These are phyloP conservation scores for Osmerus eperlanus DNA, from an alignment of 2,113 vertebrate species.

Conservation along the genomic window DNA sequence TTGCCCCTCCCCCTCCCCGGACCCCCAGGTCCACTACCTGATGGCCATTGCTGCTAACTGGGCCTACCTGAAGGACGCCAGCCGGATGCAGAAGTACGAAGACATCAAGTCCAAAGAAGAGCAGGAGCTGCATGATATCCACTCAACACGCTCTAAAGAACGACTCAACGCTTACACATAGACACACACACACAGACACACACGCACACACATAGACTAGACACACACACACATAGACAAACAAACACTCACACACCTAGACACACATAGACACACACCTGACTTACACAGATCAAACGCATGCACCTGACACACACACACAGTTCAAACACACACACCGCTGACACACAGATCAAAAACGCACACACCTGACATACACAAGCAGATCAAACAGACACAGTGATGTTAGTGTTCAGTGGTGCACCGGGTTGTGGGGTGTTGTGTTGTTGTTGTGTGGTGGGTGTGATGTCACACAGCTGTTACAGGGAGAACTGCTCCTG, in stretches of 20 bases:
- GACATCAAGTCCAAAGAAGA: conserved; percentile 94
- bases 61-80: conserved; percentile 90
- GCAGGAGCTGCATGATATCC: conserved; percentile 91
- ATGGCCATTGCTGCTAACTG: conserved; percentile 96
- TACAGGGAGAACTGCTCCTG: background rate
- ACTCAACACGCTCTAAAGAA: conserved; percentile 89
- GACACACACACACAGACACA: conserved; percentile 22
- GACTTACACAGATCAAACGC: conserved; percentile 12
- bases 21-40: conserved; percentile 88
- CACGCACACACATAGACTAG: conserved; percentile 35
- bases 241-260: conserved; percentile 72
- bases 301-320: conserved; percentile 29
- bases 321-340: no score
- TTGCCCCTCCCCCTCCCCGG: background rate
- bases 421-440: conserved; percentile 4
- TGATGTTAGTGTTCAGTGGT: conserved; percentile 15
- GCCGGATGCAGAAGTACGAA: conserved; percentile 91
- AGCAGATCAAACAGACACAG: conserved; percentile 8
- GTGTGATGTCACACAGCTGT: background rate
- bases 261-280: conserved; percentile 19
- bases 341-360: no score
- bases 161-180: conserved; percentile 92
- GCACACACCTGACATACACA: background rate
- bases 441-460: conserved; percentile 4
- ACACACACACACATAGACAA: conserved; percentile 63